Evolutionary conservation across 2,797 vertebrate species (phyloP).

Genomic region (Rhinoraja longicauda): DNA sequence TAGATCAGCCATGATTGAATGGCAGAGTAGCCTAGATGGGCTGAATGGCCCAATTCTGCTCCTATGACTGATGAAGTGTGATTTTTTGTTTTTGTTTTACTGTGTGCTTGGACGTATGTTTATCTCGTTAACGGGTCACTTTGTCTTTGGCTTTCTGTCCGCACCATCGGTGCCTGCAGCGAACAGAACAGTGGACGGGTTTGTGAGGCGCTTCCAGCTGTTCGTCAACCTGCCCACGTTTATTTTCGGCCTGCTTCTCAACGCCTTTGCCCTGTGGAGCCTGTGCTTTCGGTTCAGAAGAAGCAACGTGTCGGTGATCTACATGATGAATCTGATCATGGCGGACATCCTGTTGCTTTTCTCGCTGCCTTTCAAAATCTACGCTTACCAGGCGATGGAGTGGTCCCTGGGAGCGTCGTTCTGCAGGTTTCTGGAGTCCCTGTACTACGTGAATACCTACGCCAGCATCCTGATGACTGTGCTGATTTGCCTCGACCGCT

Average conservation of each 20-base stretch:
- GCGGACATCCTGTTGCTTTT: slow-evolving; percentile 60
- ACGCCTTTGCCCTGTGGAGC: slow-evolving; percentile 49
- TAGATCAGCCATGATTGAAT: too few species aligned
- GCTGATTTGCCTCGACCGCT: slow-evolving; percentile 60
- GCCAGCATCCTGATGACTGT: slow-evolving; percentile 56
- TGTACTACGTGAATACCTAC: slow-evolving; percentile 62
- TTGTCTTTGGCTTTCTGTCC: neutral
- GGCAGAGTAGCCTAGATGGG: too few species aligned
- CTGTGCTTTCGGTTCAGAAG: slow-evolving; percentile 45
- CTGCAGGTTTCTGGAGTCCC: slow-evolving; percentile 52
- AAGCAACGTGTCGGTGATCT: slow-evolving; percentile 60
- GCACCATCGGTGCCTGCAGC: neutral
- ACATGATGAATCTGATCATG: slow-evolving; percentile 57
- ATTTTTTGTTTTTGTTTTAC: neutral
- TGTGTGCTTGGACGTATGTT: neutral
- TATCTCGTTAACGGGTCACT: neutral
- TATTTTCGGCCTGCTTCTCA: slow-evolving; percentile 51
- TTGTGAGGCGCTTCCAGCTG: slow-evolving; percentile 48
- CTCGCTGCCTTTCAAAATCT: slow-evolving; percentile 64
- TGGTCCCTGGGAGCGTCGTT: accelerated
- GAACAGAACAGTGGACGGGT: accelerated
- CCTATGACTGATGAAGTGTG: too few species aligned
- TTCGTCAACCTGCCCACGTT: neutral
- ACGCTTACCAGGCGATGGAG: slow-evolving; percentile 41
- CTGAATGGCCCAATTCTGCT: too few species aligned